A percentile compares a stretch with the other conserved stretches of the same genome.
Conservation (phyloP, 1,140 invertebrate genomes). For the Cotesia glomerata region DNA sequence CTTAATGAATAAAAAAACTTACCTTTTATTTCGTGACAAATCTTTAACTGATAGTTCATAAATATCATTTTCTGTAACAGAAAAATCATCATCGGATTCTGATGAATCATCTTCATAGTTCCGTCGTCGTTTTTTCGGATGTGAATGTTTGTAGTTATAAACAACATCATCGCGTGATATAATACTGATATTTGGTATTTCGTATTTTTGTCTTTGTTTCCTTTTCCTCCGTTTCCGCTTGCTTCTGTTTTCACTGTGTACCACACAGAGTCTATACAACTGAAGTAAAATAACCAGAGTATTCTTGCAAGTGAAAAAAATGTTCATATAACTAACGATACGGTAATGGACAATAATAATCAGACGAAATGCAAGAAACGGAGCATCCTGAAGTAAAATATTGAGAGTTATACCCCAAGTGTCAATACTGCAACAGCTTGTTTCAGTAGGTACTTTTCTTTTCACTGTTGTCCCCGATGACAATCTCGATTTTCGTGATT, state of each 20-base stretch:
- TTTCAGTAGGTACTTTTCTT: constrained; percentile 62
- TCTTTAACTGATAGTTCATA: constrained; percentile 44
- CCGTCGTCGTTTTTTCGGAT: constrained; percentile 25
- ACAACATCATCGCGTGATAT: constrained; percentile 64
- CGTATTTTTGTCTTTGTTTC: constrained; percentile 46
- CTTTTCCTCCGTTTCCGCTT: constrained; percentile 49
- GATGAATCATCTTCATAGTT: constrained; percentile 44
- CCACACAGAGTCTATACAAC: constrained; percentile 82
- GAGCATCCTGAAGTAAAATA: constrained; percentile 81
- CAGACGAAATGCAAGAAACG: constrained; percentile 82
- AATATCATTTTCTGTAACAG: constrained; percentile 43
- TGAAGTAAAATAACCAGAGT: constrained; percentile 86
- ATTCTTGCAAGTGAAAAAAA: constrained; percentile 92
- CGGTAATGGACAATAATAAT: constrained; percentile 84
- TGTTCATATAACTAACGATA: constrained; percentile 91
- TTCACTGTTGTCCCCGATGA: constrained; percentile 63
- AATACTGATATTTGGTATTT: constrained; percentile 64
- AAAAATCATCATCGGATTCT: constrained; percentile 46
- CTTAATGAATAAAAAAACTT: too few relatives aligned
- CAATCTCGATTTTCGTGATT: constrained; percentile 75
- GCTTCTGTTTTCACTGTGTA: constrained; percentile 67
- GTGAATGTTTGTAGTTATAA: constrained; percentile 38
- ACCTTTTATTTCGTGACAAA: constrained; percentile 50
- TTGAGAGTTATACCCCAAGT: constrained; percentile 83
- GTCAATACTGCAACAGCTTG: constrained; percentile 81